A percentile compares a stretch with the other conserved stretches of the same genome.
Conservation (phyloP, 2,113 vertebrate genomes). For the Lichenostomus cassidix region DNA sequence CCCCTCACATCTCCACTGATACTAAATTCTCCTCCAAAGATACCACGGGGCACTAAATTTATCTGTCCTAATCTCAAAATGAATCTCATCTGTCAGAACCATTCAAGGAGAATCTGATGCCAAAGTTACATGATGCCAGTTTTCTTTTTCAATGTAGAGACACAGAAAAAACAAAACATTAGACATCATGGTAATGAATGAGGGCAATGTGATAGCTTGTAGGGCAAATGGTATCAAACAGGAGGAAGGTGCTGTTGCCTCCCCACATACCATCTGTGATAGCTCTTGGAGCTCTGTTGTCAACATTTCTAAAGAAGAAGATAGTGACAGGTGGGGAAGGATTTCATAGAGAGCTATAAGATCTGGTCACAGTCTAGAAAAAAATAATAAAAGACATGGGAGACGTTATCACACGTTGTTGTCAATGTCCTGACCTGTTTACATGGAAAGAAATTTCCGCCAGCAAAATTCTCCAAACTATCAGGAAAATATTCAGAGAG, state of each 20-base stretch:
- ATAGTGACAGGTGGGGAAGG: background rate
- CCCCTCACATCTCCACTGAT: fast-evolving
- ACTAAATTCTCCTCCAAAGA: background rate
- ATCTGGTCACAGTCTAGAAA: background rate
- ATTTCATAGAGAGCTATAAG: background rate
- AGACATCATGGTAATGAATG: background rate
- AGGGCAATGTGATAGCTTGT: background rate
- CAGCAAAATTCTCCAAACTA: background rate
- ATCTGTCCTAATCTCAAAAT: background rate
- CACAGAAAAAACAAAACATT: background rate
- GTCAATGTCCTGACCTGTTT: background rate
- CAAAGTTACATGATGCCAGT: background rate
- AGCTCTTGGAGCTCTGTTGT: background rate
- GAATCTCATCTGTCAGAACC: background rate
- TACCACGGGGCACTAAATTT: background rate
- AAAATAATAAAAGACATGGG: background rate
- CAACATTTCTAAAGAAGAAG: background rate
- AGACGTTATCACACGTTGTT: background rate
- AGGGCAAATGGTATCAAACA: background rate
- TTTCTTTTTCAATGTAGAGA: background rate
- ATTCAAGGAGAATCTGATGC: background rate
- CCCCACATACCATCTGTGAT: background rate
- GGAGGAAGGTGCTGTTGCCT: background rate
- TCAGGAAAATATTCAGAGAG: background rate
- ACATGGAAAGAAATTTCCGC: background rate